phyloP scores from a whole-genome alignment of 1,140 invertebrate species.

The Choristoneura fumiferana region DNA sequence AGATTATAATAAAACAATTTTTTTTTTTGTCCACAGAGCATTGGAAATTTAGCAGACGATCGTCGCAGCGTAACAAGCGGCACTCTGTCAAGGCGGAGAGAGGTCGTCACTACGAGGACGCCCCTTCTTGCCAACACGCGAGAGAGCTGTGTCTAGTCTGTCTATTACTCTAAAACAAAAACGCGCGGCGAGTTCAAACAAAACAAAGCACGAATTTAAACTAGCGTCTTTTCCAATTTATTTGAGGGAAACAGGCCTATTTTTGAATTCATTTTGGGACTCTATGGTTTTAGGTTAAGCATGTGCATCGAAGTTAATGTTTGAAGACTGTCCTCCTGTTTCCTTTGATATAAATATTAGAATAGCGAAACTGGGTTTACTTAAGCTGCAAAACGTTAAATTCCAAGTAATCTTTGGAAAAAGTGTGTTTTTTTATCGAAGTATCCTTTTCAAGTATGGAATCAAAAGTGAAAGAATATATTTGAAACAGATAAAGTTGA shows the following conservation, averaged over 20 bases:
- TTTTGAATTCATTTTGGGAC: not conserved
- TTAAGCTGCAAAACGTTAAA: too few relatives aligned
- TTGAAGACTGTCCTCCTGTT: constrained; percentile 40
- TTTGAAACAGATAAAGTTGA: too few relatives aligned
- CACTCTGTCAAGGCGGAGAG: constrained; percentile 76
- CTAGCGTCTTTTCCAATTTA: not conserved
- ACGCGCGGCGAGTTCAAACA: not conserved
- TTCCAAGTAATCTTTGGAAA: too few relatives aligned
- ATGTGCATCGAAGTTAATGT: constrained; percentile 32
- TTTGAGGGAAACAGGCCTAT: not conserved
- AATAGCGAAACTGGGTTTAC: too few relatives aligned
- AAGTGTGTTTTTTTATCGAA: too few relatives aligned
- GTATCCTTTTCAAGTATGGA: too few relatives aligned
- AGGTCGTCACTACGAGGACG: constrained; percentile 90
- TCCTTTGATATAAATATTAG: constrained; percentile 24
- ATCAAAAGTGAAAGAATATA: too few relatives aligned
- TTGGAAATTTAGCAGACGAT: constrained; percentile 61
- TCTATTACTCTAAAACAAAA: not conserved
- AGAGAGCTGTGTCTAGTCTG: constrained; percentile 88
- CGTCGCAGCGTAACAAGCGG: constrained; percentile 66
- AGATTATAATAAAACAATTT: not conserved
- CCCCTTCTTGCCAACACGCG: constrained; percentile 87
- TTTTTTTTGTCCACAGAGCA: constrained; percentile 52
- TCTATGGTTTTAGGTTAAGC: constrained; percentile 22
- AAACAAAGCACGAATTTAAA: constrained; percentile 17